These are phyloP conservation scores for Periplaneta americana DNA, from an alignment of 1,140 invertebrate species.

Conservation along the genomic window DNA sequence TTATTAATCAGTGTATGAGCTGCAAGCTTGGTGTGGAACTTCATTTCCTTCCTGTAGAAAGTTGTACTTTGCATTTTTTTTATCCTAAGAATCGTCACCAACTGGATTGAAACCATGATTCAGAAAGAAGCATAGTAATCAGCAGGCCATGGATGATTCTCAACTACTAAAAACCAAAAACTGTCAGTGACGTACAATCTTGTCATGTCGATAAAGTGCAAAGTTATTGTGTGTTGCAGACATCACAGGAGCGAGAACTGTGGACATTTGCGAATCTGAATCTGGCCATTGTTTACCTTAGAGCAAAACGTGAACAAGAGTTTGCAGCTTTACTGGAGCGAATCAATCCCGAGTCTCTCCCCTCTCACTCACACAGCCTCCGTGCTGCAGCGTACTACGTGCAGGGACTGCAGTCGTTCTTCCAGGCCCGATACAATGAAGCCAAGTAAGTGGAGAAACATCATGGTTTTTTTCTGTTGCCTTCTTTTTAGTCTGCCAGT, in stretches of 20 bases:
- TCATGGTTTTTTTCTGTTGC: too few species aligned
- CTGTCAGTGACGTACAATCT: too few species aligned
- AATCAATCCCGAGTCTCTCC: slow-evolving; percentile 80
- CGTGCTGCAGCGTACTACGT: slow-evolving; percentile 93
- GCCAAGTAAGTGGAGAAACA: slow-evolving; percentile 76
- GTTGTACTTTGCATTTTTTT: too few species aligned
- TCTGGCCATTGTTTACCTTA: slow-evolving; percentile 91
- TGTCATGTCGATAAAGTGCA: not conserved
- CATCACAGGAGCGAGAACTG: slow-evolving; percentile 80
- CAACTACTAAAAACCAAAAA: too few species aligned
- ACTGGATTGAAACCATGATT: too few species aligned
- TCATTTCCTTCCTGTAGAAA: too few species aligned
- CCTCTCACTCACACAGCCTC: slow-evolving; percentile 80
- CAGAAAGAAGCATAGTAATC: too few species aligned
- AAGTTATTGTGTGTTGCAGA: slow-evolving; percentile 40
- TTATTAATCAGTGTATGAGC: too few species aligned
- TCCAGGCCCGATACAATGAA: slow-evolving; percentile 92
- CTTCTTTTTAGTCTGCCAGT: too few species aligned
- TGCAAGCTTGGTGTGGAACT: too few species aligned
- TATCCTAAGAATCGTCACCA: too few species aligned
- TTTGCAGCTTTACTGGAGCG: slow-evolving; percentile 79
- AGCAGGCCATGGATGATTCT: too few species aligned
- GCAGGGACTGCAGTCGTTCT: slow-evolving; percentile 92
- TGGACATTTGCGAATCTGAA: slow-evolving; percentile 94
- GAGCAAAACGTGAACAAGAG: slow-evolving; percentile 81